Base-by-base conservation (phyloP, 2,888 invertebrate species). In the Yponomeuta sedellus region DNA sequence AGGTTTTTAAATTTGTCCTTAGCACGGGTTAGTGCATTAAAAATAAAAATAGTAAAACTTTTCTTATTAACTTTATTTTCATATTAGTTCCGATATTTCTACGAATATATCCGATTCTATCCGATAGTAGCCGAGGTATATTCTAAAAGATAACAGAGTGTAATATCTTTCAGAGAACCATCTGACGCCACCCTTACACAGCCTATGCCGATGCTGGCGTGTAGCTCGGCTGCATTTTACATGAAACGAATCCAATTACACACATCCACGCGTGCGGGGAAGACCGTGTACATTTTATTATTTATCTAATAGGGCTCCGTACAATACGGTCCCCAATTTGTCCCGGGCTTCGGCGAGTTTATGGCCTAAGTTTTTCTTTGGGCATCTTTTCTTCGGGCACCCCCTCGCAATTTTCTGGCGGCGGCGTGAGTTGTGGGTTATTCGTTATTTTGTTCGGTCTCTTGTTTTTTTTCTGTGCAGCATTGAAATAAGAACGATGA, bases 241-340 rank as follows among this genome's bases (percentile, higher is more conserved):
- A 72, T 70, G 65, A 74, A 78, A 79, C 69, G 76, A 78, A 76
- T 68, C 76, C 77, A 79, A 79, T 79, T 78, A 77, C 74, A 69
- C 65, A 66, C 44, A 52, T 4, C 44, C 44, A 52, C 44, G 44
- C 44, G 44, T 16, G 44, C 44, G 12, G 44, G 44, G 16, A 12
- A 16, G 16, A 12, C 44, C 44, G 44, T 16, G 16, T 52, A 12
- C 44, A 52, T 52, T 52, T 52, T 52, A 52, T 52, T 52, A 52
- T 52, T 52, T 52, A 52, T 52, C 44, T 52, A 52, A 52, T 52
- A 16, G 44, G 44, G 44, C 16, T 52, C 44, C 44, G 44, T 52
- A 52, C 44, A 16, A 52, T 52, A 16, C 4, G 44, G 12, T 8
- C 16, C 16, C 44, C 44, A 52, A 52, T 52, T 52, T 52, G 44